These are phyloP conservation scores for Xiphorhynchus elegans DNA, from an alignment of 2,113 vertebrate species.

Conservation along the genomic window DNA sequence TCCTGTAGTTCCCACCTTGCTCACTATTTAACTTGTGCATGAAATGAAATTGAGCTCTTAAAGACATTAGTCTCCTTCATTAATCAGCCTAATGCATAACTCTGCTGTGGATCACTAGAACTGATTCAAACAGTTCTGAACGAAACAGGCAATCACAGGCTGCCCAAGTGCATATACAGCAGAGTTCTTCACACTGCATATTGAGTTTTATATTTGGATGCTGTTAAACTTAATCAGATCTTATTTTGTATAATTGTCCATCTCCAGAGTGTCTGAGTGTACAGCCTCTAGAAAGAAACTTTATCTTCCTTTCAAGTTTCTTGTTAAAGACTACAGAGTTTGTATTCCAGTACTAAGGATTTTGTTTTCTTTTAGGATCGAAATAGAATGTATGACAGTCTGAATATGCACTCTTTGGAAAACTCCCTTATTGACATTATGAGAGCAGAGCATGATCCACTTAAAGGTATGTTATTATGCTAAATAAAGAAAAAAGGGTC, in stretches of 20 bases:
- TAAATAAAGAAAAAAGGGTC: slow-evolving; percentile 36
- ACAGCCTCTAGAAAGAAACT: background rate
- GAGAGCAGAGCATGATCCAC: slow-evolving; percentile 96
- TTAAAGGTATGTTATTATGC: slow-evolving; percentile 88
- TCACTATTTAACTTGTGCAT: background rate
- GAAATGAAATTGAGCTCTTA: background rate
- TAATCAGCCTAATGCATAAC: background rate
- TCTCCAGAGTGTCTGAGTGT: background rate
- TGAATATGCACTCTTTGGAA: slow-evolving; percentile 99
- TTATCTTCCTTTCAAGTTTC: background rate
- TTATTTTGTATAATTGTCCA: background rate
- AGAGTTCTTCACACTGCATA: background rate
- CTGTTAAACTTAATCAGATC: background rate
- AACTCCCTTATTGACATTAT: slow-evolving; percentile 99
- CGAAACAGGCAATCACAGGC: background rate
- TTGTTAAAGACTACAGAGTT: slow-evolving; percentile 20
- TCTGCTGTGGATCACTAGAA: background rate
- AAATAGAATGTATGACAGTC: slow-evolving; percentile 95
- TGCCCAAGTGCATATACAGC: background rate
- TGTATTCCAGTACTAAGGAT: slow-evolving; percentile 36
- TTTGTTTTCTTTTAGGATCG: slow-evolving; percentile 81
- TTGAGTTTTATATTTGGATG: background rate
- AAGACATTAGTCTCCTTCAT: background rate
- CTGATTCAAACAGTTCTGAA: background rate
- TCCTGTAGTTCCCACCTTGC: background rate